A percentile compares a stretch with the other conserved stretches of the same genome.
Evolutionary conservation across 2,113 vertebrate species (phyloP).

Genomic region (Oncorhynchus mykiss): DNA sequence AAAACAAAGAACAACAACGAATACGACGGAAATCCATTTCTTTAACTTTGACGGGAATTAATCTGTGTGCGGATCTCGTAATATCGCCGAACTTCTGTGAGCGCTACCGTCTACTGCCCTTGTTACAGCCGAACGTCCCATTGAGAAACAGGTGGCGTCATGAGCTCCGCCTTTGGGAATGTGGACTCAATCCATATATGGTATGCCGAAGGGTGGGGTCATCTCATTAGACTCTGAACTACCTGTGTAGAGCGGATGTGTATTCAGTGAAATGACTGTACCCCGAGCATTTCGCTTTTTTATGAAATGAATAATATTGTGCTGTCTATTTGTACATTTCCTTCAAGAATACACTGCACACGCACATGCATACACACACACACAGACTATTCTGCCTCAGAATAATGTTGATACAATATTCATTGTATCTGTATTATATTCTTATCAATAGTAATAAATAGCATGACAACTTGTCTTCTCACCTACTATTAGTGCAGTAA

Average conservation of each 20-base stretch:
- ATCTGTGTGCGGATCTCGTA: neutral
- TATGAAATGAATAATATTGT: no score
- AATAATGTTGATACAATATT: no score
- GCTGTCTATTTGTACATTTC: no score
- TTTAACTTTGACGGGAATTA: slow-evolving; percentile 10
- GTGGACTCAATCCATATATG: slow-evolving; percentile 54
- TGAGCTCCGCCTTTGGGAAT: slow-evolving; percentile 69
- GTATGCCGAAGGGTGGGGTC: slow-evolving; percentile 44
- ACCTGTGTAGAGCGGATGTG: slow-evolving; percentile 56
- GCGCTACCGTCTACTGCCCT: slow-evolving; percentile 16
- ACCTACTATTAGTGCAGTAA: no score
- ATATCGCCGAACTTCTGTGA: slow-evolving; percentile 5
- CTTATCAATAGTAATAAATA: no score
- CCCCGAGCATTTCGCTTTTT: no score
- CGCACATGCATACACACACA: no score
- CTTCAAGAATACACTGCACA: no score
- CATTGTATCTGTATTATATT: no score
- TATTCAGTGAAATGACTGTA: neutral
- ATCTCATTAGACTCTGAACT: neutral
- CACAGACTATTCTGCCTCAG: no score
- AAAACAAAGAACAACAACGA: slow-evolving; percentile 33
- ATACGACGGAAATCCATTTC: slow-evolving; percentile 66
- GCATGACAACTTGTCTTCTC: no score
- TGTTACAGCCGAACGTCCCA: slow-evolving; percentile 42
- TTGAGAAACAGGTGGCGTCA: slow-evolving; percentile 72